A percentile compares a stretch with the other conserved stretches of the same genome.
Evolutionary conservation across 1,140 invertebrate genomes (phyloP).

Genomic region (Drosophila prosaltans): DNA sequence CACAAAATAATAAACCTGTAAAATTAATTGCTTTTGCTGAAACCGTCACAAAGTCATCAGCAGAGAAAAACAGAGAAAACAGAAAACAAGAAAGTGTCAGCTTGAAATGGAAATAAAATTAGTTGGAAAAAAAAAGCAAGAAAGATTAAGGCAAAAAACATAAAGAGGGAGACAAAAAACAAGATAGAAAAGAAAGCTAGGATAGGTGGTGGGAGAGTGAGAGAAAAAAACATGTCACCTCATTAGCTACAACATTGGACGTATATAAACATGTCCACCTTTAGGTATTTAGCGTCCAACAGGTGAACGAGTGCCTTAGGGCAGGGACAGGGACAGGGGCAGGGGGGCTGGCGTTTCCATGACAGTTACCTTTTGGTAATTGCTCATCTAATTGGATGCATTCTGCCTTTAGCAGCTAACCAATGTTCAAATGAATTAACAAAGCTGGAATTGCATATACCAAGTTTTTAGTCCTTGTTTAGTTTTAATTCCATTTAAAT

Average conservation of each 20-base stretch:
- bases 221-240: conserved; percentile 38
- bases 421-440: no score
- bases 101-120: conserved; percentile 6
- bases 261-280: not conserved
- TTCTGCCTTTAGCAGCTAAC: conserved; percentile 4
- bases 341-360: not conserved
- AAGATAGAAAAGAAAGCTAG: not conserved
- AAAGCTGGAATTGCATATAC: no score
- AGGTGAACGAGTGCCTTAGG: not conserved
- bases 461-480: no score
- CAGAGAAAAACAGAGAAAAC: not conserved
- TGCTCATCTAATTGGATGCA: conserved; percentile 69
- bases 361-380: conserved; percentile 46
- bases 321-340: no score
- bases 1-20: conserved; percentile 64
- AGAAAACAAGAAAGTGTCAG: conserved; percentile 9
- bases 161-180: not conserved
- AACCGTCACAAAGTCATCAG: conserved; percentile 12
- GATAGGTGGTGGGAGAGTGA: not conserved
- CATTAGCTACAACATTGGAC: conserved; percentile 41
- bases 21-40: conserved; percentile 63
- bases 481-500: no score
- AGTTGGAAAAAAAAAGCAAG: not conserved
- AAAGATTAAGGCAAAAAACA: not conserved
- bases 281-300: not conserved